A percentile compares a stretch with the other conserved stretches of the same genome.
phyloP scores from a whole-genome alignment of 2,888 invertebrate species.

The Altica lythri region DNA sequence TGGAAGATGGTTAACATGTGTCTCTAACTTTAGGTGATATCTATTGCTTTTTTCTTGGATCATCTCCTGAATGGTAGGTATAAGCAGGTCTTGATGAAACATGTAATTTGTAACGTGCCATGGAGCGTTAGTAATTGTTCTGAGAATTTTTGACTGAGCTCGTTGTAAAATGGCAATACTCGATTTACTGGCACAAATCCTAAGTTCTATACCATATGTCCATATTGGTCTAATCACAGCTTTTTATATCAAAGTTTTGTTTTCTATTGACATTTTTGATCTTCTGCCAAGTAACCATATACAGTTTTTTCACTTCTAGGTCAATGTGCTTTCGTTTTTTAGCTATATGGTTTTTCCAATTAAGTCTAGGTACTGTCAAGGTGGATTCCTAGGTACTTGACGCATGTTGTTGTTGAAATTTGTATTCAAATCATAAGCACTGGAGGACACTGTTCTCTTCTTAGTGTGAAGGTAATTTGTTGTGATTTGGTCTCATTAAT shows the following conservation, averaged over 20 bases:
- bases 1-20: neutral
- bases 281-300: slow-evolving; percentile 7
- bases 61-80: too few species aligned
- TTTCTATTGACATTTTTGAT: neutral
- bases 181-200: slow-evolving; percentile 8
- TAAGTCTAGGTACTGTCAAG: neutral
- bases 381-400: slow-evolving; percentile 1
- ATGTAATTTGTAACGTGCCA: neutral
- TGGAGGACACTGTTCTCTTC: neutral
- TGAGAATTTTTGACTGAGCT: neutral
- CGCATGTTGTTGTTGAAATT: neutral
- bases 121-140: neutral
- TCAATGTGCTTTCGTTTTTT: neutral
- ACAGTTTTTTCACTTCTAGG: neutral
- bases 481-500: slow-evolving; percentile 1
- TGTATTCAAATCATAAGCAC: neutral
- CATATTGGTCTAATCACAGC: slow-evolving; percentile 1
- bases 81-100: too few species aligned
- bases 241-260: slow-evolving; percentile 6
- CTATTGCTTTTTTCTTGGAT: neutral
- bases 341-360: neutral
- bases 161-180: neutral
- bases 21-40: neutral
- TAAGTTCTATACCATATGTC: neutral
- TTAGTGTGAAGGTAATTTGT: neutral